These are phyloP conservation scores for Paralichthys olivaceus DNA, from an alignment of 2,113 vertebrate genomes.

Conservation along the genomic window DNA sequence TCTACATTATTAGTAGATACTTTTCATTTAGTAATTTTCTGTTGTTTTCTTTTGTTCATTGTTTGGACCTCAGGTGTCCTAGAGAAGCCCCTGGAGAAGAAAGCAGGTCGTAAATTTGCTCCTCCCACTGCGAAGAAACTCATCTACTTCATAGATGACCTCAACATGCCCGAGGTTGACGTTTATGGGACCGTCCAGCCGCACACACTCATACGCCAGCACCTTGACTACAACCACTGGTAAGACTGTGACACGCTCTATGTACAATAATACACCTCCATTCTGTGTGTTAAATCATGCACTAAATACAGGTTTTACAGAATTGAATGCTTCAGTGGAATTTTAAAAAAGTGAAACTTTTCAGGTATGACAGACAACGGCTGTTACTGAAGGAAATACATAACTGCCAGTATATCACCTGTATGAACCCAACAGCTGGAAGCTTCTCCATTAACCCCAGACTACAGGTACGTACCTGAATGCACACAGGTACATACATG, in stretches of 20 bases:
- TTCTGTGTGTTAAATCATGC: neutral
- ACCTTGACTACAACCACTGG: slow-evolving; percentile 84
- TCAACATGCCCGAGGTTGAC: slow-evolving; percentile 87
- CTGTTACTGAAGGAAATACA: slow-evolving; percentile 91
- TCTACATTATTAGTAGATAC: neutral
- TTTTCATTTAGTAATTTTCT: neutral
- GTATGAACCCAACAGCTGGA: slow-evolving; percentile 93
- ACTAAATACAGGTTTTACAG: neutral
- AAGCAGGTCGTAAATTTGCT: slow-evolving; percentile 83
- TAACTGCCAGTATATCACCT: slow-evolving; percentile 91
- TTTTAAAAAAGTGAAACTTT: slow-evolving; percentile 40
- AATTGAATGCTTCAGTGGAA: neutral
- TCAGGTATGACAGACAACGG: slow-evolving; percentile 97
- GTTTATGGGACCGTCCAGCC: slow-evolving; percentile 83
- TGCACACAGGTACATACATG: neutral
- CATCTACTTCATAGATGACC: slow-evolving; percentile 86
- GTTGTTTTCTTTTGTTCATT: neutral
- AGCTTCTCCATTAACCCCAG: slow-evolving; percentile 93
- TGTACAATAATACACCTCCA: neutral
- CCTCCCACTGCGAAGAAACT: slow-evolving; percentile 83
- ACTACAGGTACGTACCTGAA: slow-evolving; percentile 84
- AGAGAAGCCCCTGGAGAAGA: slow-evolving; percentile 86
- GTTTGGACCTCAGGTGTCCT: slow-evolving; percentile 76
- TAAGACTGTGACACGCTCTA: slow-evolving; percentile 32
- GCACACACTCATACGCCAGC: slow-evolving; percentile 83